Base-by-base conservation (phyloP, 2,113 vertebrate genomes). In the Peucedramus taeniatus region DNA sequence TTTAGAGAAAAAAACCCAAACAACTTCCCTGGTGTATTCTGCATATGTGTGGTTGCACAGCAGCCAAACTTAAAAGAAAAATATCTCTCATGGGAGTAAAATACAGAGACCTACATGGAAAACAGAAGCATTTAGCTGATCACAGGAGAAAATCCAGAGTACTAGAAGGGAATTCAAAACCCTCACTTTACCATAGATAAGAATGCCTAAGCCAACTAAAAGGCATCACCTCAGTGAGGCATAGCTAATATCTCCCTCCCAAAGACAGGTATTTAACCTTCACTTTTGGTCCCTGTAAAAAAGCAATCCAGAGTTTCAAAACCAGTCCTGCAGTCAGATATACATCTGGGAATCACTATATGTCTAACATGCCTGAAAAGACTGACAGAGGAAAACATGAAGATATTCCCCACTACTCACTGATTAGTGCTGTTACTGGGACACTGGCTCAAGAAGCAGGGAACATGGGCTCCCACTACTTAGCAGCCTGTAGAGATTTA, bases 31-130 rank as follows among this genome's bases (percentile, higher is more conserved):
- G 3, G 22, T n/a, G 27, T 13, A 9, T 44, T 68, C 54, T 57
- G 16, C 13, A 3, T 13, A 19, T 0, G 3, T 22, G 2, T 3
- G 1, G 26, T 5, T 60, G 33, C 23, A 54, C 28, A 54, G 70
- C 14, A 69, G 68, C 26, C 78, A 57, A 1, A 2, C 31, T 81
- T 72, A 35, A 39, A 89, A 83, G 47, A 17, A 44, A 70, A 45
- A 3, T 15, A 3, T 16, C 16, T 74, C 26, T 33, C 37, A 33
- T 2, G 7, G 37, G 6, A 91, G 17, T 72, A 51, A 80, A 68
- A 89, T 8, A 42, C 31, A 60, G 9, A 72, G 8, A 63, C 13
- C 24, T 83, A 33, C 17, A 40, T 3, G 10, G 39, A 56, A 83
- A 88, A 59, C 3, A 22, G 6, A 82, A 40, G 7, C 20, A 56